Conservation (phyloP, 2,888 invertebrate species). For the Microchrysa polita region DNA sequence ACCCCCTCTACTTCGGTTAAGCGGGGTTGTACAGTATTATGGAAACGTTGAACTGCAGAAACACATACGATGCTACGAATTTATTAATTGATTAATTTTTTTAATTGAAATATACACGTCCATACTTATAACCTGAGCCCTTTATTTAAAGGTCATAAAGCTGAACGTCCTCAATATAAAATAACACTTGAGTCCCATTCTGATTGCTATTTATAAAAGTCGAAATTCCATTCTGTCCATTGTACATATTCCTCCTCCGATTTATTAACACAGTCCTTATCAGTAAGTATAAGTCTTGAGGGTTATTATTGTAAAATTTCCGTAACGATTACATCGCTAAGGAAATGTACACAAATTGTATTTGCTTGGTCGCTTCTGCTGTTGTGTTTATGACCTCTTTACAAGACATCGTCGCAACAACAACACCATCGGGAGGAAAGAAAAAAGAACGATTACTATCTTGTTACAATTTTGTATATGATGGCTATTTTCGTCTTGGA, state of each 20-base stretch:
- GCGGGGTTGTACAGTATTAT: too few species aligned
- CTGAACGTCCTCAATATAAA: neutral
- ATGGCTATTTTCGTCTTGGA: slow-evolving; percentile 1
- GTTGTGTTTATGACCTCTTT: slow-evolving; percentile 15
- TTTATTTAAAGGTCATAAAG: neutral
- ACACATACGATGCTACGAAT: too few species aligned
- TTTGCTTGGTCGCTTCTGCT: neutral
- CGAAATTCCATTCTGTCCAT: slow-evolving; percentile 2
- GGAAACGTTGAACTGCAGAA: too few species aligned
- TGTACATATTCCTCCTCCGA: too few species aligned
- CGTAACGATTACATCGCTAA: slow-evolving; percentile 9
- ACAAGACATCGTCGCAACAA: slow-evolving; percentile 4
- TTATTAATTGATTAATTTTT: too few species aligned
- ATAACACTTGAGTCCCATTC: neutral
- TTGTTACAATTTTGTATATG: neutral
- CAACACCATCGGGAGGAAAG: too few species aligned
- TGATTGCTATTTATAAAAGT: slow-evolving; percentile 4
- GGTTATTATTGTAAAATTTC: slow-evolving; percentile 22
- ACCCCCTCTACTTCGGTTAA: too few species aligned
- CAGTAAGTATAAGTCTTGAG: neutral
- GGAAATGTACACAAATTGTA: slow-evolving; percentile 4
- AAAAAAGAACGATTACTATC: neutral
- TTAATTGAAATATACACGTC: too few species aligned
- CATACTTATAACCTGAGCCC: neutral
- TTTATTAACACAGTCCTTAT: neutral